Evolutionary conservation across 2,113 vertebrate genomes (phyloP).

Genomic region (Psammodynastes pulverulentus): DNA sequence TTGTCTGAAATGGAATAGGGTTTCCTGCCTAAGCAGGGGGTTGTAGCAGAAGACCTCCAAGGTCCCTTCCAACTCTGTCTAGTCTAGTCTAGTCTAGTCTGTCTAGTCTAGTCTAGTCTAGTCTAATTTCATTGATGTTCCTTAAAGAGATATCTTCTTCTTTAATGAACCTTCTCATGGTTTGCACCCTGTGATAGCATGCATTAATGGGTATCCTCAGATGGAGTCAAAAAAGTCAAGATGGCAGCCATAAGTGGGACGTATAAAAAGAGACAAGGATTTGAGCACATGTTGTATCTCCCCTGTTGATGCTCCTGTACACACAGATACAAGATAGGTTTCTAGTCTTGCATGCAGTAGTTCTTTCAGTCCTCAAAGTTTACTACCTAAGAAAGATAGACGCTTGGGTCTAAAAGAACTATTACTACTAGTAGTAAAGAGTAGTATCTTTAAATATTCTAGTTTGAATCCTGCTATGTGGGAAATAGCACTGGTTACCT

Average conservation of each 20-base stretch:
- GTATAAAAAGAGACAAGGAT: neutral
- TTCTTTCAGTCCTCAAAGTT: neutral
- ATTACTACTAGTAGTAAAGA: neutral
- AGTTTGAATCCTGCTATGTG: neutral
- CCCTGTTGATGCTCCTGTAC: neutral
- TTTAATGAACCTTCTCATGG: neutral
- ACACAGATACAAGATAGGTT: neutral
- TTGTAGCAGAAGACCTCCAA: no score
- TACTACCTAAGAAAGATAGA: neutral
- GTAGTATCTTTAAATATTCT: neutral
- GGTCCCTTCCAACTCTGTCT: no score
- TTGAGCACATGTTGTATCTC: neutral
- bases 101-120: no score
- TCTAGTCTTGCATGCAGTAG: neutral
- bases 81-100: no score
- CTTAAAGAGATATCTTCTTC: neutral
- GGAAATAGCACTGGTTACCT: neutral
- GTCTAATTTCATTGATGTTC: neutral
- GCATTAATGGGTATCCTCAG: neutral
- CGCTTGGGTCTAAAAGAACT: neutral
- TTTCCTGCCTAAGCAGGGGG: no score
- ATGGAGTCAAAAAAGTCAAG: neutral
- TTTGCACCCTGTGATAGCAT: neutral
- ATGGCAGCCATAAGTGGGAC: neutral
- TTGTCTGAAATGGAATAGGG: no score